Evolutionary conservation across 2,113 vertebrate species (phyloP), one percentile per base, ranked within the genome.

Genomic region (Bubo bubo): DNA sequence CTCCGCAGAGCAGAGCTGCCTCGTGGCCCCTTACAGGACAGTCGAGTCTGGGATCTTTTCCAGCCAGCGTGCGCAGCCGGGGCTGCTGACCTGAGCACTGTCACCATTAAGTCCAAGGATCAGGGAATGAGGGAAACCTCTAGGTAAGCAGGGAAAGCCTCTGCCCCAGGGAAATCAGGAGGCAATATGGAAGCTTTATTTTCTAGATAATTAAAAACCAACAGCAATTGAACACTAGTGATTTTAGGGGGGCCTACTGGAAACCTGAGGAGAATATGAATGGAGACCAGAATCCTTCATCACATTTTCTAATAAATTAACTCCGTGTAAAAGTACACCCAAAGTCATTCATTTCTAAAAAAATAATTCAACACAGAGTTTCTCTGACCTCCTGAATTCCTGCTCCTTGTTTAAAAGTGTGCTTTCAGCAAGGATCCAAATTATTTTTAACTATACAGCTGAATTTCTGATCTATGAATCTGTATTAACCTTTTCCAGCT

Each of bases 21-120:
- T 72, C 16, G 1, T 1, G 4, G 32, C 28, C 10, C 30, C n/a
- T n/a, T 6, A 13, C 1, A 1, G 21, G 34, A 13, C 32, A 13
- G 34, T n/a, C 1, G 0, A 28, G 20, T 43, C n/a, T 71, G 35
- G 52, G 35, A 56, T 24, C 35, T 71, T 70, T 37, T 62, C 41
- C 70, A 81, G 35, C 21, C 19, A 32, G 7, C 8, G 3, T 2
- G 14, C 52, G 19, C 37, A 71, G 52, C 62, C 32, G 3, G 27
- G 43, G 43, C 17, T 59, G 77, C 82, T 58, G 41, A 22, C 58
- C 59, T 55, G 22, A 74, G 24, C 23, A 27, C 63, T 41, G 26
- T 24, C 34, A 35, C 28, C 28, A 5, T 39, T 70, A 52, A 37
- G 0, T 72, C 58, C 37, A 41, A 49, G 60, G 41, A 66, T 43